Conservation (phyloP, 2,888 invertebrate species). For the Nebria brevicollis region DNA sequence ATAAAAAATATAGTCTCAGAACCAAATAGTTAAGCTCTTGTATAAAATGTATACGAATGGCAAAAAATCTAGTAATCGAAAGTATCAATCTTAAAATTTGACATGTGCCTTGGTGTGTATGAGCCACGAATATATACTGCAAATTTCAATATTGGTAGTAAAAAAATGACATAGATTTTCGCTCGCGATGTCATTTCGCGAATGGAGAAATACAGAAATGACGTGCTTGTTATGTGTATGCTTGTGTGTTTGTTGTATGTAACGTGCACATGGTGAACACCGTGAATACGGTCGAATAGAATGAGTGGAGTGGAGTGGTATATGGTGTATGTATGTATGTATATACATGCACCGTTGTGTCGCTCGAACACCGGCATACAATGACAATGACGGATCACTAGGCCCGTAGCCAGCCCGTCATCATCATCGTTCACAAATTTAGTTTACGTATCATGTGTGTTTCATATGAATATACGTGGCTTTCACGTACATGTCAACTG, state of each 20-base stretch:
- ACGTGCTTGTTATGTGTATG: constrained; percentile 34
- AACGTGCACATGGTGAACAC: neutral
- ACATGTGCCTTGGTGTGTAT: neutral
- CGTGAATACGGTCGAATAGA: neutral
- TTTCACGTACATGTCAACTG: neutral
- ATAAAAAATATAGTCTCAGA: no score
- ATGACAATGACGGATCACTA: neutral
- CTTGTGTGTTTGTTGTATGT: neutral
- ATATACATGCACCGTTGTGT: neutral
- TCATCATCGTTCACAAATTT: neutral
- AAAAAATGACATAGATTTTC: constrained; percentile 9
- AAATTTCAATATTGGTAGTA: neutral
- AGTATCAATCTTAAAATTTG: neutral
- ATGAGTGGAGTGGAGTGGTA: neutral
- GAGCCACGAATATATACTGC: neutral
- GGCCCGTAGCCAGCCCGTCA: neutral
- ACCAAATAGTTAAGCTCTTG: no score
- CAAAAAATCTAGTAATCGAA: no score
- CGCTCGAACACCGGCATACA: neutral
- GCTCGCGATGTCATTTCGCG: constrained; percentile 8
- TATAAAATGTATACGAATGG: no score
- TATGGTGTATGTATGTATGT: neutral
- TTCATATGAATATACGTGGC: neutral
- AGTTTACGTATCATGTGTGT: neutral
- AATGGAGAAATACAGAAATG: constrained; percentile 36